Conservation (phyloP, 2,888 invertebrate genomes). For the Julus scanicus region DNA sequence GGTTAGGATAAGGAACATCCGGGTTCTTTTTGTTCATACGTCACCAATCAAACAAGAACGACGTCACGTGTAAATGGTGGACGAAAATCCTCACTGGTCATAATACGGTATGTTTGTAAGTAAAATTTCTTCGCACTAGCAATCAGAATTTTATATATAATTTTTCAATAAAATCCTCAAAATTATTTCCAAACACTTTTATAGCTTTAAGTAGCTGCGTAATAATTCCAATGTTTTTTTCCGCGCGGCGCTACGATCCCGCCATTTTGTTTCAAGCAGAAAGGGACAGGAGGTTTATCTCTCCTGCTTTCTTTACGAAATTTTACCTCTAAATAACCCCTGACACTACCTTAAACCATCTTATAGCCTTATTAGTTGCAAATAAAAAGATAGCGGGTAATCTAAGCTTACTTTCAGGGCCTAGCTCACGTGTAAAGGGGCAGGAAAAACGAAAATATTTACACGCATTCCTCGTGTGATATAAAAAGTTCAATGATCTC, state of each 20-base stretch:
- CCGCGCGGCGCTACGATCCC: slow-evolving; percentile 40
- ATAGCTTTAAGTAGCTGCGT: neutral
- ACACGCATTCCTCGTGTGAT: too few relatives aligned
- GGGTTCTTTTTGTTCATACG: neutral
- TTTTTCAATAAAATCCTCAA: neutral
- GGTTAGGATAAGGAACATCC: neutral
- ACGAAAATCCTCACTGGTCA: neutral
- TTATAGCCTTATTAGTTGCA: too few relatives aligned
- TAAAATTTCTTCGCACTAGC: neutral
- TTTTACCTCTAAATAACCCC: too few relatives aligned
- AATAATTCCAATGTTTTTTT: slow-evolving; percentile 7
- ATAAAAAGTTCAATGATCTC: too few relatives aligned
- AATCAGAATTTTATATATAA: neutral
- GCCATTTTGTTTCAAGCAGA: slow-evolving; percentile 37
- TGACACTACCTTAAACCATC: too few relatives aligned
- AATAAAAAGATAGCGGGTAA: too few relatives aligned
- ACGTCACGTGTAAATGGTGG: neutral
- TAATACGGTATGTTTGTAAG: neutral
- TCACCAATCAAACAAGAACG: neutral
- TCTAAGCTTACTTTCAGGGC: too few relatives aligned
- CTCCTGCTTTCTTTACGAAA: neutral
- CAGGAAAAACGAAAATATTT: too few relatives aligned
- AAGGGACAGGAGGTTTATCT: neutral
- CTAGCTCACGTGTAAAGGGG: too few relatives aligned
- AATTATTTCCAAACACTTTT: neutral